Conservation (phyloP, 64 coral and sea anemone species). For the Anthopleura sola region DNA sequence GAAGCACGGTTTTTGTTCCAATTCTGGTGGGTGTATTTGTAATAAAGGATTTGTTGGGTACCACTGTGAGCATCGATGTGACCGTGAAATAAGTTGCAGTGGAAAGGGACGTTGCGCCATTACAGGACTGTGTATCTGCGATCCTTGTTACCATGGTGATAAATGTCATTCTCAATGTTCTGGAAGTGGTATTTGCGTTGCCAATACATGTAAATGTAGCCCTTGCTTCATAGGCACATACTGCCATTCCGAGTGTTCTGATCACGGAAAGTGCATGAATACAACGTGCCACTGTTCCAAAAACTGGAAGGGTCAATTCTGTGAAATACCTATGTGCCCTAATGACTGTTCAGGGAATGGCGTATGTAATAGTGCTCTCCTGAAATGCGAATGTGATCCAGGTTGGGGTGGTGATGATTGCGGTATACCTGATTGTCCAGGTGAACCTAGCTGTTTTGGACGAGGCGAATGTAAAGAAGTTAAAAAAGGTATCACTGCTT, state of each 20-base stretch:
- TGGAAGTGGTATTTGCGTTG: constrained; percentile 63
- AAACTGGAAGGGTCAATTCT: constrained; percentile 75
- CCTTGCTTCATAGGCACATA: constrained; percentile 70
- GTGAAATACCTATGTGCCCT: constrained; percentile 73
- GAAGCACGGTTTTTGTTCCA: constrained; percentile 59
- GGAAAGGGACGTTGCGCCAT: constrained; percentile 67
- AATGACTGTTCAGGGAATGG: constrained; percentile 88
- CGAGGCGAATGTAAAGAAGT: constrained; percentile 69
- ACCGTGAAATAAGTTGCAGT: constrained; percentile 52
- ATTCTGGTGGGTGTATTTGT: constrained; percentile 68
- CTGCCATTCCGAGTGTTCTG: constrained; percentile 81
- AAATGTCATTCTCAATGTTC: constrained; percentile 79
- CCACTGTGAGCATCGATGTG: constrained; percentile 85
- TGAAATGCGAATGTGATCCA: constrained; percentile 78
- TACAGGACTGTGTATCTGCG: constrained; percentile 77
- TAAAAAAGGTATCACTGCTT: constrained; percentile 30
- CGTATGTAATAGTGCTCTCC: constrained; percentile 81
- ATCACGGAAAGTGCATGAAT: constrained; percentile 59
- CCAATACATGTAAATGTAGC: constrained; percentile 59
- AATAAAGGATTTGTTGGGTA: constrained; percentile 74
- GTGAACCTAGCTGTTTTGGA: constrained; percentile 74
- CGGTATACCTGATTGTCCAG: constrained; percentile 70
- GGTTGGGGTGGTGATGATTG: constrained; percentile 79
- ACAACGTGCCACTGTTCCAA: constrained; percentile 50
- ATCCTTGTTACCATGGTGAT: constrained; percentile 70